These are phyloP conservation scores for Entelurus aequoreus DNA, from an alignment of 2,113 vertebrate genomes.

Conservation along the genomic window DNA sequence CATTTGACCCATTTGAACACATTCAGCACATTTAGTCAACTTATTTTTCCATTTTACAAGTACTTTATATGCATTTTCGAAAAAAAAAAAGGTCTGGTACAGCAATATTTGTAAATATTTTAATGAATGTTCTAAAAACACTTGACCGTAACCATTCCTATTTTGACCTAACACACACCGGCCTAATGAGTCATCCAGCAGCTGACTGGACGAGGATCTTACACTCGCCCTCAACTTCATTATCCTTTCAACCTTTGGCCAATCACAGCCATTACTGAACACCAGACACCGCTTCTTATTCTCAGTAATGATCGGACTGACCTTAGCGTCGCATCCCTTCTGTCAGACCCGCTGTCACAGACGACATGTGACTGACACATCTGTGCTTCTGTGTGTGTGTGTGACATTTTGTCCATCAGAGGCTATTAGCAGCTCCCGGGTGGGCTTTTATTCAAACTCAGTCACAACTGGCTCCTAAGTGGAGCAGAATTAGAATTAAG, in stretches of 20 bases:
- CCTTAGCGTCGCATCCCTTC: constrained; percentile 62
- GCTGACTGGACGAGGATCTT: constrained; percentile 19
- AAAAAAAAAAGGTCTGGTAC: too few species aligned
- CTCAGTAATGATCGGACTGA: constrained; percentile 63
- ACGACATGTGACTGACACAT: constrained; percentile 53
- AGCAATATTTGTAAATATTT: too few species aligned
- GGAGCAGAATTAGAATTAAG: constrained; percentile 29
- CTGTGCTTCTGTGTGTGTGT: constrained; percentile 6
- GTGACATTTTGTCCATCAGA: constrained; percentile 57
- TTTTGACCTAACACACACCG: constrained; percentile 4
- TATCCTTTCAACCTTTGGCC: constrained; percentile 57
- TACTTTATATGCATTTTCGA: too few species aligned
- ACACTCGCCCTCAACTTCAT: constrained; percentile 40
- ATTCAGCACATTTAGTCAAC: too few species aligned
- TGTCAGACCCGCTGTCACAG: constrained; percentile 48
- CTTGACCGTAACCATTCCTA: background rate
- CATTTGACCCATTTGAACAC: too few species aligned
- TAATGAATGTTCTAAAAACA: too few species aligned
- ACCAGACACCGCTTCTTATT: constrained; percentile 56
- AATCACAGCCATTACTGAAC: constrained; percentile 52
- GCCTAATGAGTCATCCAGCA: constrained; percentile 44
- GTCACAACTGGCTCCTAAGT: constrained; percentile 57
- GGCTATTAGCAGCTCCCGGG: constrained; percentile 63
- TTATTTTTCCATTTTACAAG: too few species aligned
- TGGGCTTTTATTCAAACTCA: constrained; percentile 58